phyloP scores from a whole-genome alignment of 1,140 invertebrate species.

The Stegodyphus mimosarum region DNA sequence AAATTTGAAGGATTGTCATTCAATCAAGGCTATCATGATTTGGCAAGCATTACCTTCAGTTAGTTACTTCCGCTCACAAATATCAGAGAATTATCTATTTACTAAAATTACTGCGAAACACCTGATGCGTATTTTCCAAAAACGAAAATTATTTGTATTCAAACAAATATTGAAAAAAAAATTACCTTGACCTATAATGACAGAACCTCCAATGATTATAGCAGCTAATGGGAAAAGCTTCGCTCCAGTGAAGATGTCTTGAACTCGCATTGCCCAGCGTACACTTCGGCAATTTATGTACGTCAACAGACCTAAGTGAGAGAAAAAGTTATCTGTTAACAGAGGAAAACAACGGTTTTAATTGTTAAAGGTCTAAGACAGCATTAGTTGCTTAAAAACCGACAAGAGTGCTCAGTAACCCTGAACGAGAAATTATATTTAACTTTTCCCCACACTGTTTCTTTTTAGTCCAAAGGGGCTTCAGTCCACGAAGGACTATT shows the following conservation, averaged over 20 bases:
- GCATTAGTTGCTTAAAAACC: too few relatives aligned
- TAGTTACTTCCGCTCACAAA: not conserved
- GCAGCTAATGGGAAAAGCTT: constrained; percentile 85
- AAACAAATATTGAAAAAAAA: constrained; percentile 65
- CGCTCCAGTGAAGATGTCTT: constrained; percentile 90
- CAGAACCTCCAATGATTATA: constrained; percentile 83
- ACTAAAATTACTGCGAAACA: not conserved
- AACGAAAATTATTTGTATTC: constrained; percentile 69
- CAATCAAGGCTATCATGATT: not conserved
- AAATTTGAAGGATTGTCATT: not conserved
- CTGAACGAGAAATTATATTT: too few relatives aligned
- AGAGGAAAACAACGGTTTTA: not conserved
- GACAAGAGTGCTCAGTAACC: too few relatives aligned
- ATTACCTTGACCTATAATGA: constrained; percentile 78
- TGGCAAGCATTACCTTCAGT: not conserved
- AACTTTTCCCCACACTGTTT: too few relatives aligned
- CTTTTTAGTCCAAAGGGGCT: too few relatives aligned
- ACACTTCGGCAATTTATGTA: constrained; percentile 91
- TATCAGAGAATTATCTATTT: not conserved
- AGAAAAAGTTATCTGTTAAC: not conserved
- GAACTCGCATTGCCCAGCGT: constrained; percentile 83
- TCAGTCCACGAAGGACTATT: too few relatives aligned
- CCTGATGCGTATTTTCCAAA: constrained; percentile 66
- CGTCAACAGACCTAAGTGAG: constrained; percentile 79
- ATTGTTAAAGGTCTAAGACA: too few relatives aligned